Percentiles rank a stretch among this genome's conserved stretches.
Conservation (phyloP, 2,888 invertebrate genomes). For the Heliconius hortense region DNA sequence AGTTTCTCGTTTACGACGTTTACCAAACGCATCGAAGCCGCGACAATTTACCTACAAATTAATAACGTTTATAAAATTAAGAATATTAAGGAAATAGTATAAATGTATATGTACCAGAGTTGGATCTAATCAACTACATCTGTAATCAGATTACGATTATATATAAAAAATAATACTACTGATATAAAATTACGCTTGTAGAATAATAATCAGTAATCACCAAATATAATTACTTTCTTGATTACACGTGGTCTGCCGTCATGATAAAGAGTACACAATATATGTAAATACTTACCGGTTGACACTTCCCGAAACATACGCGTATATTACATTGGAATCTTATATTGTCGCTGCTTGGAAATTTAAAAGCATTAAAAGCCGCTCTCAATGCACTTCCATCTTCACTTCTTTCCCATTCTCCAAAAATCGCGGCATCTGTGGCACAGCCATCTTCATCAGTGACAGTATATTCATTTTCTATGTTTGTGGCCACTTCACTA, state of each 20-base stretch:
- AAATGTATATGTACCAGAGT: neutral
- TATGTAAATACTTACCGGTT: slow-evolving; percentile 85
- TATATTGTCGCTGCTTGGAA: slow-evolving; percentile 96
- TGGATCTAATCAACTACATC: neutral
- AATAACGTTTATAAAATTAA: neutral
- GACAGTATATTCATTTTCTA: slow-evolving; percentile 95
- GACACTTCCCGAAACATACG: slow-evolving; percentile 97
- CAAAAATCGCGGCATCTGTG: slow-evolving; percentile 95
- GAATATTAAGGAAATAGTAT: neutral
- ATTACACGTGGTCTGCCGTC: neutral
- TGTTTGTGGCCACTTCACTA: slow-evolving; percentile 87
- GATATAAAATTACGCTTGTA: neutral
- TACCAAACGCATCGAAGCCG: slow-evolving; percentile 94
- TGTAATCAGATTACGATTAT: neutral
- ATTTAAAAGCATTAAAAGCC: slow-evolving; percentile 96
- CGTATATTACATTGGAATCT: slow-evolving; percentile 97
- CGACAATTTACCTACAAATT: slow-evolving; percentile 90
- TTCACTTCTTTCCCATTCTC: slow-evolving; percentile 95
- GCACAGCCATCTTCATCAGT: slow-evolving; percentile 97
- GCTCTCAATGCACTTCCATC: slow-evolving; percentile 93
- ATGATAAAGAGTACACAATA: no score
- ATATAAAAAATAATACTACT: no score
- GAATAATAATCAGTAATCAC: neutral
- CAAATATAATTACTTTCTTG: neutral
- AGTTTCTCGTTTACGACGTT: slow-evolving; percentile 86